A percentile compares a stretch with the other conserved stretches of the same genome.
phyloP scores from a whole-genome alignment of 92 coral and sea anemone genomes.

The Parazoanthus atlanticus region DNA sequence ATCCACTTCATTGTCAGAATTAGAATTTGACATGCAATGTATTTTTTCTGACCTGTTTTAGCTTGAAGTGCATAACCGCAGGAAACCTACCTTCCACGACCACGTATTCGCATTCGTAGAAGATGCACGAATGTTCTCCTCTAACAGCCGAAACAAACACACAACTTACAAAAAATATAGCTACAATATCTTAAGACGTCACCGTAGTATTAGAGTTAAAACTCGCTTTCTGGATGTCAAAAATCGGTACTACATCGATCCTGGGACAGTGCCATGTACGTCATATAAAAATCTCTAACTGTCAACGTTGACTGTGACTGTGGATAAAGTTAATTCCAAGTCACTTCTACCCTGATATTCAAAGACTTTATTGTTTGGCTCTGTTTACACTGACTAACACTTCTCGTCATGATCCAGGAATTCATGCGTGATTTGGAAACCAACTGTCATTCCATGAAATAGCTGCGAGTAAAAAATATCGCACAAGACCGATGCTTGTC shows the following conservation, averaged over 20 bases:
- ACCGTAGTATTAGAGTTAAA: not conserved
- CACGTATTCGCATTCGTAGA: not conserved
- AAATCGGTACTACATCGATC: not conserved
- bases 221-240: conserved; percentile 4
- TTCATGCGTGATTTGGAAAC: conserved; percentile 11
- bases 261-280: not conserved
- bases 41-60: not conserved
- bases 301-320: conserved; percentile 20
- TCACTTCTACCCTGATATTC: not conserved
- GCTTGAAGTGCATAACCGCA: not conserved
- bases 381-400: conserved; percentile 40
- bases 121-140: not conserved
- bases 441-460: conserved; percentile 7
- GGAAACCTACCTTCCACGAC: not conserved
- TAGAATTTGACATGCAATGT: not conserved
- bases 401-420: not conserved
- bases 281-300: conserved; percentile 24
- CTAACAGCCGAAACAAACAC: not conserved
- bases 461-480: not conserved
- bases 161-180: not conserved
- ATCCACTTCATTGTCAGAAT: not conserved
- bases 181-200: conserved; percentile 1
- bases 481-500: not conserved
- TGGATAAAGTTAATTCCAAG: conserved; percentile 31
- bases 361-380: conserved; percentile 18